Evolutionary conservation across 2,113 vertebrate genomes (phyloP), one percentile per base, ranked within the genome.

Genomic region (Melanerpes aurifrons): DNA sequence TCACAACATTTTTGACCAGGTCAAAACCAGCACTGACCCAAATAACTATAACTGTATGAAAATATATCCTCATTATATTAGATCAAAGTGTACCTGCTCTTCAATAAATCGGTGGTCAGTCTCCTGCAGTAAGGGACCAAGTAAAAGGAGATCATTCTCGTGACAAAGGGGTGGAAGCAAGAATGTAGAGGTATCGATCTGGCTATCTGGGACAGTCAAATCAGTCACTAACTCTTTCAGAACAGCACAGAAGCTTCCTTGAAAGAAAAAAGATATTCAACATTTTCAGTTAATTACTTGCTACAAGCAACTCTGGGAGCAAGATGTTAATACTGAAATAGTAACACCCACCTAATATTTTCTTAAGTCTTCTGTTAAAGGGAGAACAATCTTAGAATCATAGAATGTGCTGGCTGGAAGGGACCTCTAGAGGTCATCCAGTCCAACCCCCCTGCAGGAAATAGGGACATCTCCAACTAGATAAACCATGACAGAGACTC

Each of bases 221-320:
- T 99, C 99, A 28, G 97, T 95, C 90, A 98, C 96, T 96, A 99
- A 93, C 95, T 99, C 98, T 93, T 98, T 99, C 73, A 99, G 97
- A 93, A 99, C 67, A 82, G 97, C 85, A 92, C 92, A 98, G 71
- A 98, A 97, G 61, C 97, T 97, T 96, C 97, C 99, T 99, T 96
- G 56, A 89, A 93, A 78, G 57, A 15, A 43, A 54, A 79, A 76
- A 78, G 81, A 61, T 15, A 78, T 7, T 70, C 26, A 90, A 54
- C 83, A 37, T 7, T 25, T 66, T 35, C 4, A 1, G 10, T 83
- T 64, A 68, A 61, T 67, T 88, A 90, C 35, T 83, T 77, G 15
- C 17, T 57, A 75, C 15, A 62, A 29, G 57, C 9, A 87, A 50
- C 28, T 77, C 31, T 9, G 25, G 26, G 21, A 94, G 15, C 24